Conservation (phyloP, 2,797 vertebrate genomes). For the Tenualosa ilisha region DNA sequence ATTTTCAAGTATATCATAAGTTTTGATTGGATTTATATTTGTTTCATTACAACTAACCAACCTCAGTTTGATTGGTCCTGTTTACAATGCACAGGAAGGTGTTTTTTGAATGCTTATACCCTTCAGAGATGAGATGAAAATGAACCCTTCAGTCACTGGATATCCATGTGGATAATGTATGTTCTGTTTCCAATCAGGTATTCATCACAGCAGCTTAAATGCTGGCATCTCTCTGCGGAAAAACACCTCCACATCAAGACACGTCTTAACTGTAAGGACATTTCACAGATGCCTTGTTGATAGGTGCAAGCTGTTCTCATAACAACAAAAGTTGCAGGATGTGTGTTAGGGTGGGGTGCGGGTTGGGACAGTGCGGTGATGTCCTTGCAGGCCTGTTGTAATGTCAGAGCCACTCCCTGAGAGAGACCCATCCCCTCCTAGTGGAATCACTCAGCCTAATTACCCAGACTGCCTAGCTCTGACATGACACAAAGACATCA, state of each 20-base stretch:
- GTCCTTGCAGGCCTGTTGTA: neutral
- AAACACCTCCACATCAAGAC: neutral
- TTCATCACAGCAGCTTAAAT: neutral
- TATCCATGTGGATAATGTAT: neutral
- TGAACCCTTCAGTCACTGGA: no score
- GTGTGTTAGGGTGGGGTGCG: neutral
- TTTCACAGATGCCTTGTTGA: neutral
- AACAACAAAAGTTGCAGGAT: neutral
- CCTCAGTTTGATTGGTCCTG: no score
- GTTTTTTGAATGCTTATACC: no score
- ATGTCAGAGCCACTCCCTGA: neutral
- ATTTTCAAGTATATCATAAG: no score
- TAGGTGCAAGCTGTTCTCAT: constrained; percentile 21
- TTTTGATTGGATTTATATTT: no score
- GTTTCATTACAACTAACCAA: no score
- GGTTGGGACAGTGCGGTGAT: neutral
- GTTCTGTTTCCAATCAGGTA: neutral
- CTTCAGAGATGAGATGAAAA: no score
- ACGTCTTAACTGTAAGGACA: neutral
- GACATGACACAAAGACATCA: constrained; percentile 4
- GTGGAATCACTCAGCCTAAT: constrained; percentile 58
- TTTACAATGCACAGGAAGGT: no score
- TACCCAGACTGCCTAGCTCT: constrained; percentile 54
- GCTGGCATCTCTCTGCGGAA: neutral
- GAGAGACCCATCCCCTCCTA: constrained; percentile 40